Conservation (phyloP, 2,113 vertebrate species). For the Candoia aspera region DNA sequence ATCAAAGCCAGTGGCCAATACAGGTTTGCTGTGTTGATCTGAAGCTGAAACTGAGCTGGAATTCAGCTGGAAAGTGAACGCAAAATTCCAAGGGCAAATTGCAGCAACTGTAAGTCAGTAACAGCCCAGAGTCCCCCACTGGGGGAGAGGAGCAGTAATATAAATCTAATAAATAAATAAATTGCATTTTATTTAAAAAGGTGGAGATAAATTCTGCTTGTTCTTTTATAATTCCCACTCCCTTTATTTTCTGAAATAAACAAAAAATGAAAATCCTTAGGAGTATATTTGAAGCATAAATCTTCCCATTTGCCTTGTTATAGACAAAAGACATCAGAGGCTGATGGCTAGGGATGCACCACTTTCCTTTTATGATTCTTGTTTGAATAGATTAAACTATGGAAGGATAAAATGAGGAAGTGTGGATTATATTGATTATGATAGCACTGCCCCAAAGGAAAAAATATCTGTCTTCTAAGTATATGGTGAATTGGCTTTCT, state of each 20-base stretch:
- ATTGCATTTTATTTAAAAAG: slow-evolving; percentile 60
- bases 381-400: slow-evolving; percentile 61
- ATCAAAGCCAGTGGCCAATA: slow-evolving; percentile 45
- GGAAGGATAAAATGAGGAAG: slow-evolving; percentile 29
- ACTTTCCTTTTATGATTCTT: slow-evolving; percentile 54
- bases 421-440: background rate
- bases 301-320: slow-evolving; percentile 48
- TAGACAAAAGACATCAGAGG: slow-evolving; percentile 41
- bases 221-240: slow-evolving; percentile 58
- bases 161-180: too few relatives aligned
- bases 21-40: slow-evolving; percentile 55
- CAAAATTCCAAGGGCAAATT: slow-evolving; percentile 59
- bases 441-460: slow-evolving; percentile 19
- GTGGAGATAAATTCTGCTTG: slow-evolving; percentile 63
- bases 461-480: background rate
- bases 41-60: slow-evolving; percentile 58
- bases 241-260: slow-evolving; percentile 58
- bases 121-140: too few relatives aligned
- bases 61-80: slow-evolving; percentile 63
- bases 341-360: slow-evolving; percentile 51
- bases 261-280: slow-evolving; percentile 65
- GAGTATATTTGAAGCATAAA: slow-evolving; percentile 63
- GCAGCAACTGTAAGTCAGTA: slow-evolving; percentile 29
- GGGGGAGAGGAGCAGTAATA: too few relatives aligned
- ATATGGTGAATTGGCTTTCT: slow-evolving; percentile 5